These are phyloP conservation scores for Ptychodera flava DNA, from an alignment of 35 echinoderm and acorn worm species.

Conservation along the genomic window DNA sequence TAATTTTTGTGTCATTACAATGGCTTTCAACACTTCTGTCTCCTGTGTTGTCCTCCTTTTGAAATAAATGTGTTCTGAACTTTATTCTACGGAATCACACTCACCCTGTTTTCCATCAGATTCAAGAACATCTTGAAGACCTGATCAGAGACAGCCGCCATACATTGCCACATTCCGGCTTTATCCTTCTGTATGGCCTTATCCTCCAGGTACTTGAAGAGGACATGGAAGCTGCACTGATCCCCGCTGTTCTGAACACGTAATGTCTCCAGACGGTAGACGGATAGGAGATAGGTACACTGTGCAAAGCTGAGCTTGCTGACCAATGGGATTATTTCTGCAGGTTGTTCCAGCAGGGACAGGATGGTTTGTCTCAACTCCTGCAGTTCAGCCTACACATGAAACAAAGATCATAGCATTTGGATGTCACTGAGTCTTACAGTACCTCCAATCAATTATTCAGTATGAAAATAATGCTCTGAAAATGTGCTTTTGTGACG, in stretches of 20 bases:
- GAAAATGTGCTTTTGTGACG: background rate
- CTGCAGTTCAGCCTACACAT: slow-evolving; percentile 81
- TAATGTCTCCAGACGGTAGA: slow-evolving; percentile 81
- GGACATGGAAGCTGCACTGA: slow-evolving; percentile 62
- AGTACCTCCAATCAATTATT: background rate
- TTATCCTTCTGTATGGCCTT: slow-evolving; percentile 95
- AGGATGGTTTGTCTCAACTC: slow-evolving; percentile 84
- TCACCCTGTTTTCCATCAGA: slow-evolving; percentile 85
- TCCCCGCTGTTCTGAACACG: slow-evolving; percentile 35
- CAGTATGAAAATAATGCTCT: background rate
- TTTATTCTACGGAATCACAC: too few species aligned
- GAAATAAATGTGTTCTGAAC: too few species aligned
- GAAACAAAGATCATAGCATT: background rate
- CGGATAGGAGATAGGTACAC: slow-evolving; percentile 88
- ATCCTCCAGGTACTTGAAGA: slow-evolving; percentile 89
- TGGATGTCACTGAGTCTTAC: background rate
- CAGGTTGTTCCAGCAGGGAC: slow-evolving; percentile 36
- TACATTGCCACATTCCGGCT: slow-evolving; percentile 87
- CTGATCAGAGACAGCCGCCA: slow-evolving; percentile 73
- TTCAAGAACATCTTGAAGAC: slow-evolving; percentile 86
- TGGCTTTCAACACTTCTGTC: too few species aligned
- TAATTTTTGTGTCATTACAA: too few species aligned
- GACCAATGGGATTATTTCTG: slow-evolving; percentile 64
- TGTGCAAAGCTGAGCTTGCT: slow-evolving; percentile 99
- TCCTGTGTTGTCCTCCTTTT: too few species aligned